Conservation (phyloP, 2,797 vertebrate species). For the Smutsia temminckii region DNA sequence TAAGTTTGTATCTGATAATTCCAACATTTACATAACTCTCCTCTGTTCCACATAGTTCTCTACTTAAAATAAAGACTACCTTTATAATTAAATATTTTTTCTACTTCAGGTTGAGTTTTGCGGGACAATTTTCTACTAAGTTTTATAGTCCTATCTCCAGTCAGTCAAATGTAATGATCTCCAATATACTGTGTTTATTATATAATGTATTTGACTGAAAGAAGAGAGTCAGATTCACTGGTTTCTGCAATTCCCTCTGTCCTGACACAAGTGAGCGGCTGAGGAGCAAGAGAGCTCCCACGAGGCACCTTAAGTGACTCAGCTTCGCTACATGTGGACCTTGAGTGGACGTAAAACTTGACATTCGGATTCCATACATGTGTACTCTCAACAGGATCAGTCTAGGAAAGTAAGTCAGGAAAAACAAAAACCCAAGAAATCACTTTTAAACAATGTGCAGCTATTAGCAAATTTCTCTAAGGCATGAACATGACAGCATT, state of each 20-base stretch:
- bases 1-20: background rate
- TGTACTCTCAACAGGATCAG: slow-evolving; percentile 94
- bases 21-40: background rate
- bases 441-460: slow-evolving; percentile 64
- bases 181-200: background rate
- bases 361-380: slow-evolving; percentile 91
- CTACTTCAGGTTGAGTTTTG: slow-evolving; percentile 1
- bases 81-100: background rate
- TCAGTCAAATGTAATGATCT: background rate
- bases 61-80: background rate
- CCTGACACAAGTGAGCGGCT: slow-evolving; percentile 26
- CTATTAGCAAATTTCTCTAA: slow-evolving; percentile 72
- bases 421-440: slow-evolving; percentile 67
- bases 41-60: background rate
- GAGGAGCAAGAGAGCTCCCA: slow-evolving; percentile 73
- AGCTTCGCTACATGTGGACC: slow-evolving; percentile 92
- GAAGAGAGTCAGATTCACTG: slow-evolving; percentile 33
- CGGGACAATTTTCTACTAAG: background rate
- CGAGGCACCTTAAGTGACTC: slow-evolving; percentile 91
- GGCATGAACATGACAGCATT: slow-evolving; percentile 38
- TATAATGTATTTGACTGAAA: background rate
- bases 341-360: slow-evolving; percentile 90
- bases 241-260: slow-evolving; percentile 46
- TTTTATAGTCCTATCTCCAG: background rate
- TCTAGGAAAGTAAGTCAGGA: slow-evolving; percentile 84